Evolutionary conservation across 2,888 invertebrate genomes (phyloP).

Genomic region (Drosophila kambysellisi): DNA sequence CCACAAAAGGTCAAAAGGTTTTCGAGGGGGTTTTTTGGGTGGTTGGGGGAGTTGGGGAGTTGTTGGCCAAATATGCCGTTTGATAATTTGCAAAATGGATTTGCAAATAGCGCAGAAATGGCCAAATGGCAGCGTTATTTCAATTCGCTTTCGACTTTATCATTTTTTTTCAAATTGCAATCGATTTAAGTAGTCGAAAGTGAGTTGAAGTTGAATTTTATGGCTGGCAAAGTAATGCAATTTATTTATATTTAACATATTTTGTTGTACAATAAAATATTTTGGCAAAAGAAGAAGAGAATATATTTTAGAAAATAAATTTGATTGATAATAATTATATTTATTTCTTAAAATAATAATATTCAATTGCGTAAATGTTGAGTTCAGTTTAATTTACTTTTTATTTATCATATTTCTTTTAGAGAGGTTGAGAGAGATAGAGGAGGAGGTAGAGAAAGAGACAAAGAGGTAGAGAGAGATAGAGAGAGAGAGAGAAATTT

Average conservation of each 20-base stretch:
- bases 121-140: neutral
- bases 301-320: fast-evolving
- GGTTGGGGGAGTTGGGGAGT: neutral
- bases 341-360: neutral
- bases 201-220: neutral
- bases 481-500: no score
- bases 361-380: neutral
- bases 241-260: neutral
- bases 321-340: neutral
- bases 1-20: slow-evolving; percentile 19
- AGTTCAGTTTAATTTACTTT: neutral
- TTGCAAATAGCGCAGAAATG: slow-evolving; percentile 23
- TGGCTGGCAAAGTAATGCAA: neutral
- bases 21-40: neutral
- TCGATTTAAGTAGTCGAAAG: slow-evolving; percentile 27
- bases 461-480: no score
- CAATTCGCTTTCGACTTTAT: neutral
- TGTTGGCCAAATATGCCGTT: slow-evolving; percentile 36
- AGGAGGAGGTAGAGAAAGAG: no score
- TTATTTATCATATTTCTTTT: neutral
- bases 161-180: slow-evolving; percentile 11
- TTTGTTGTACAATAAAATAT: neutral
- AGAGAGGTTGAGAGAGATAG: no score
- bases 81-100: slow-evolving; percentile 61
- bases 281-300: neutral